These are phyloP conservation scores for Eristalinus aeneus DNA, from an alignment of 2,888 invertebrate species.

Conservation along the genomic window DNA sequence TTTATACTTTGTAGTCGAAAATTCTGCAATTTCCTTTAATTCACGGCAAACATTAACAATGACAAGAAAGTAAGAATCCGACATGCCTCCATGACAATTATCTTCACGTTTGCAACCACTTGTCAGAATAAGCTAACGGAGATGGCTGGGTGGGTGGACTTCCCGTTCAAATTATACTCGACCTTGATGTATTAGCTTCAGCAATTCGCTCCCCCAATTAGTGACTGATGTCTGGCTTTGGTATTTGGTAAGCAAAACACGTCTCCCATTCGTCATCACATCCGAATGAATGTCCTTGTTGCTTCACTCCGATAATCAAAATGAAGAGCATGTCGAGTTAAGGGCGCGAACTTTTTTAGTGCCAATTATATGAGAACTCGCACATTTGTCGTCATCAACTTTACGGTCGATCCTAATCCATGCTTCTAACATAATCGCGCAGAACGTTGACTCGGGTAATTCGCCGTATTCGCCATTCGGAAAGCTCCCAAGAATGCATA, in stretches of 20 bases:
- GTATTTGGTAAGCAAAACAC: background rate
- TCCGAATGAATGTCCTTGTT: background rate
- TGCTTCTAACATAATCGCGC: conserved; percentile 24
- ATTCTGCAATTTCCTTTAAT: too few relatives aligned
- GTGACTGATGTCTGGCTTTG: too few relatives aligned
- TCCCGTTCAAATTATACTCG: background rate
- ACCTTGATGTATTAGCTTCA: background rate
- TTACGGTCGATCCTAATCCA: background rate
- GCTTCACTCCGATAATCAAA: background rate
- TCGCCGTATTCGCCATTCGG: background rate
- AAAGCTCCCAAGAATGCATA: background rate
- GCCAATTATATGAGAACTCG: background rate
- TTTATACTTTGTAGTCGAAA: too few relatives aligned
- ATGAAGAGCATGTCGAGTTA: background rate
- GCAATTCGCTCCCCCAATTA: too few relatives aligned
- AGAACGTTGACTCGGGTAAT: background rate
- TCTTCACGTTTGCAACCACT: background rate
- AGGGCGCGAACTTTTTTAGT: background rate
- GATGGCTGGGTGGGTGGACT: too few relatives aligned
- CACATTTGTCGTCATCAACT: background rate
- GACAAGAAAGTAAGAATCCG: too few relatives aligned
- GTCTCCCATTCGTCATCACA: background rate
- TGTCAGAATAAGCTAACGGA: background rate
- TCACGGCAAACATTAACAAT: too few relatives aligned
- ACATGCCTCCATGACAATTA: background rate